phyloP scores from a whole-genome alignment of 2,888 invertebrate species.

The Crioceris asparagi region DNA sequence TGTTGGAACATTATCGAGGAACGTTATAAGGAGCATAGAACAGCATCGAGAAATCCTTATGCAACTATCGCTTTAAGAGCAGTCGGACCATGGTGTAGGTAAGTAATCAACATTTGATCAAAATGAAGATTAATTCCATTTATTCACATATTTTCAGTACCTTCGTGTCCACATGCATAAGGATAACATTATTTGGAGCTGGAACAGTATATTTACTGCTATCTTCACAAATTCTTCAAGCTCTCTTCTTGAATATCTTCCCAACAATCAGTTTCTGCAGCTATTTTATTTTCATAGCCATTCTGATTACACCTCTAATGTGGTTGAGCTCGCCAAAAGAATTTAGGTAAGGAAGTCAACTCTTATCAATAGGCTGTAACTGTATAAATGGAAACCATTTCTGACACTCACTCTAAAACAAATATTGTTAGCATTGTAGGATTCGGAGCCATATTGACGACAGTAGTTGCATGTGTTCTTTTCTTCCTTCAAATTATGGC shows the following conservation, averaged over 20 bases:
- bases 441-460: conserved; percentile 50
- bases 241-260: conserved; percentile 41
- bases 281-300: conserved; percentile 53
- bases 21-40: conserved; percentile 49
- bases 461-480: conserved; percentile 50
- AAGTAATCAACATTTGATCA: conserved; percentile 10
- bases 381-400: background rate
- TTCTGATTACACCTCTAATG: conserved; percentile 48
- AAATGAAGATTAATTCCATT: background rate
- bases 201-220: conserved; percentile 55
- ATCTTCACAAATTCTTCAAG: conserved; percentile 53
- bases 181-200: conserved; percentile 56
- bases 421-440: conserved; percentile 51
- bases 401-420: background rate
- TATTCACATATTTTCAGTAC: conserved; percentile 26
- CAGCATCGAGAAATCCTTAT: conserved; percentile 53
- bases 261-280: conserved; percentile 48
- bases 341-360: conserved; percentile 59
- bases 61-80: conserved; percentile 55
- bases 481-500: conserved; percentile 51
- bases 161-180: conserved; percentile 49
- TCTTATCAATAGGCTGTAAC: too few relatives aligned
- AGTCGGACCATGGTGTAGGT: conserved; percentile 50
- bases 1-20: conserved; percentile 62
- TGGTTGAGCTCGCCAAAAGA: conserved; percentile 62